A percentile compares a stretch with the other conserved stretches of the same genome.
These are phyloP conservation scores for Candoia aspera DNA, from an alignment of 2,113 vertebrate genomes.

Conservation along the genomic window DNA sequence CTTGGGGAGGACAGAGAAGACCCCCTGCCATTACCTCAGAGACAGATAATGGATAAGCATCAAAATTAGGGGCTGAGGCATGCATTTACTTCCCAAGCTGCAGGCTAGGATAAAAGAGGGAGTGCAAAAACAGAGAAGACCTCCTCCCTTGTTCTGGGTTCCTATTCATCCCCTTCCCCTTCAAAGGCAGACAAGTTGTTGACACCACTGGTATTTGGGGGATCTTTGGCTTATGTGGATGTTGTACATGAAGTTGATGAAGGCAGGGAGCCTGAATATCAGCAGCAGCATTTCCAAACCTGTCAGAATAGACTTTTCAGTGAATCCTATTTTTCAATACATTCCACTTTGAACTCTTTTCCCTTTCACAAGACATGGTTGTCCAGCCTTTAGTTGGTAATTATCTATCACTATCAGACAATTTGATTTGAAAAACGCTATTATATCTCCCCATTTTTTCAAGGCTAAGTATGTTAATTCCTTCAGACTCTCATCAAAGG, in stretches of 20 bases:
- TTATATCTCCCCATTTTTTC: neutral
- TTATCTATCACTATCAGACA: neutral
- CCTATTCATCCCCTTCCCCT: neutral
- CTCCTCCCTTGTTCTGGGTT: neutral
- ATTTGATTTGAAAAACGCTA: neutral
- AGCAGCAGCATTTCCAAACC: neutral
- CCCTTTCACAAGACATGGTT: neutral
- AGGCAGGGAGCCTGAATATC: neutral
- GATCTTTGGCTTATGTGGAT: neutral
- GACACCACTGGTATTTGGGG: neutral
- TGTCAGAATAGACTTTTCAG: neutral
- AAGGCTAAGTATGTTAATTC: neutral
- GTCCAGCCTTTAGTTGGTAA: neutral
- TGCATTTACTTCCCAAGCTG: neutral
- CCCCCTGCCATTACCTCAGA: neutral
- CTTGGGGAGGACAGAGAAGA: neutral
- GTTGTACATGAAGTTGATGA: neutral
- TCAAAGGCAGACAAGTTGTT: neutral
- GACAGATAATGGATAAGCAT: neutral
- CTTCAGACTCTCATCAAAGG: neutral
- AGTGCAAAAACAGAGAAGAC: neutral
- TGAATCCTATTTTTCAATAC: neutral
- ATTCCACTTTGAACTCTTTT: neutral
- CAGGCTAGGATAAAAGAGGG: neutral
- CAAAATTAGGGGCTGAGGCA: neutral